Conservation (phyloP, 2,888 invertebrate genomes). For the Sphaeridia pumilis region DNA sequence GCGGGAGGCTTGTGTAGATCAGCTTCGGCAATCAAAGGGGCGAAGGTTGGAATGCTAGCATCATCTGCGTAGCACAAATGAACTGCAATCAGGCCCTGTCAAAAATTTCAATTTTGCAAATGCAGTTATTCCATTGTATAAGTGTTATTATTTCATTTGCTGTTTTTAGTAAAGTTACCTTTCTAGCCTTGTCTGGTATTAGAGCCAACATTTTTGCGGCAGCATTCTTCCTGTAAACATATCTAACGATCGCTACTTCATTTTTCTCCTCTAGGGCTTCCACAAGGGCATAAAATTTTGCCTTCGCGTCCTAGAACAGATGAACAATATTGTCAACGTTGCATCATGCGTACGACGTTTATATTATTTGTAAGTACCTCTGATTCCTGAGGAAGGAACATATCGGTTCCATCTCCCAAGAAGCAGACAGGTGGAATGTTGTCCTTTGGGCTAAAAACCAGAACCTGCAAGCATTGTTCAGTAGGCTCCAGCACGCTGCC, state of each 20-base stretch:
- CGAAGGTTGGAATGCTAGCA: slow-evolving; percentile 26
- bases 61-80: slow-evolving; percentile 32
- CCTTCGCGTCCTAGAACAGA: slow-evolving; percentile 19
- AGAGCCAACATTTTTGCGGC: slow-evolving; percentile 18
- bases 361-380: neutral
- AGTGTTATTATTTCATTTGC: too few relatives aligned
- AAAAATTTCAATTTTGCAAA: neutral
- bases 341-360: neutral
- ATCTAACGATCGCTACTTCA: slow-evolving; percentile 27
- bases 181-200: slow-evolving; percentile 21
- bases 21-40: slow-evolving; percentile 19
- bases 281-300: slow-evolving; percentile 24
- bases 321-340: neutral
- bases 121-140: neutral
- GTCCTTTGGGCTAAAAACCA: slow-evolving; percentile 28
- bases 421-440: slow-evolving; percentile 21
- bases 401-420: slow-evolving; percentile 23
- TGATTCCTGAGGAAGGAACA: slow-evolving; percentile 18
- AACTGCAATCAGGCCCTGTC: slow-evolving; percentile 25
- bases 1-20: slow-evolving; percentile 11
- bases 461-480: slow-evolving; percentile 27
- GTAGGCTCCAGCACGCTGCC: too few relatives aligned
- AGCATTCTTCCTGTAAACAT: slow-evolving; percentile 20
- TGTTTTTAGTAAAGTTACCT: slow-evolving; percentile 10
- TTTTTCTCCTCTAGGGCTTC: slow-evolving; percentile 18